Evolutionary conservation across 2,797 vertebrate genomes (phyloP), one percentile per base, ranked within the genome.

Genomic region (Rhincodon typus): DNA sequence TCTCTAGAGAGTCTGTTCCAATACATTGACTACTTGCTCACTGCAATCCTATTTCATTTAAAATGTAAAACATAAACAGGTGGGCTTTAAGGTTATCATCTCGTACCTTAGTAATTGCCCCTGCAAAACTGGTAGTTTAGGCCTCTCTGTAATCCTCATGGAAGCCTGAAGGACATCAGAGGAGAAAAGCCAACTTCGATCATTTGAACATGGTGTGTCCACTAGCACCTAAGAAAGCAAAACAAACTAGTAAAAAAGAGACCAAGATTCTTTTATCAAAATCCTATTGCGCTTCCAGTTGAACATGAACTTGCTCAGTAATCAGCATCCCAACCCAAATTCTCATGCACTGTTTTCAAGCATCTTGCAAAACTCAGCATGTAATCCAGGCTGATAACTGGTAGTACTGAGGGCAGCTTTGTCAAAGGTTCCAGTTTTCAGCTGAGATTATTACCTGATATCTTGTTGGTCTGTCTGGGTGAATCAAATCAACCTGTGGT

Each of bases 181-280:
- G 46, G 97, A 98, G 97, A 99, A 99, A 30, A 99, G 96, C 99
- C 99, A 99, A 96, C 98, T 99, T 97, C 98, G 98, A 97, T 99
- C 99, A 97, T 99, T 99, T 50, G 99, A 99, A 97, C 99, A 99
- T 0, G 99, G 99, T 96, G 98, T 98, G 96, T 99, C 99, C 53
- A 99, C 98, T 96, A 99, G 97, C 79, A 99, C 97, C 99, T 99
- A 96, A 72, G 95, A 46, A 23, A 70, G 30, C 95, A 96, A 90
- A 95, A 96, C 42, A 94, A 70, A 19, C 53, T 19, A 19, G 50
- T 91, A 62, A 66, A 17, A 57, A 66, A 46, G 15, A 74, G n/a
- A 42, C n/a, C 46, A 12, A 93, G 27, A 15, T 27, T 38, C 0
- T 94, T 94, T 53, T 50, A 53, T 74, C 42, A 94, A 94, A 74